A percentile compares a stretch with the other conserved stretches of the same genome.
Evolutionary conservation across 23 tunicate genomes (phyloP).

Genomic region (Clavelina lepadiformis): DNA sequence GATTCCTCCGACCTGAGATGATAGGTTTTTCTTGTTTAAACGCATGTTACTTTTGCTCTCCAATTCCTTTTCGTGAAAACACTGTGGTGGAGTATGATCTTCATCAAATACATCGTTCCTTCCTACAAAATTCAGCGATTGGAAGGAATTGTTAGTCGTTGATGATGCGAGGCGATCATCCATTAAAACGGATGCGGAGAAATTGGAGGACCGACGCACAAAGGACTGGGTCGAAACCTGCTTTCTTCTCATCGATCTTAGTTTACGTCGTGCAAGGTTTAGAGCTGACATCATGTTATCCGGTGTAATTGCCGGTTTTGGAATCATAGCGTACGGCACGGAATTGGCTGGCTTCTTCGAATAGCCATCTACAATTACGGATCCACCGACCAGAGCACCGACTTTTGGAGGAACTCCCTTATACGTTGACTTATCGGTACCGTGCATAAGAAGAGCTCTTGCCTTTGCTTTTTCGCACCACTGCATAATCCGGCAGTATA

Average conservation of each 20-base stretch:
- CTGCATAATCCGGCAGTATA: conserved; percentile 66
- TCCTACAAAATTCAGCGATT: too few species aligned
- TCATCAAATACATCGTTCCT: too few species aligned
- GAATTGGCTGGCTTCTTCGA: conserved; percentile 64
- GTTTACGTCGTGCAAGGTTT: conserved; percentile 28
- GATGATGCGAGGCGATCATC: too few species aligned
- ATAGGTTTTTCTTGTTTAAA: neutral
- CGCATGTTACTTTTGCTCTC: conserved; percentile 16
- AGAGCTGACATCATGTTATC: conserved; percentile 51
- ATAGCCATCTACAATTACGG: conserved; percentile 71
- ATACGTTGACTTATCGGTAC: conserved; percentile 67
- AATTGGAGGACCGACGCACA: conserved; percentile 1
- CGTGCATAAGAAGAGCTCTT: conserved; percentile 45
- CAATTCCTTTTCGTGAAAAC: conserved; percentile 17
- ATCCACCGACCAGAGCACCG: conserved; percentile 78
- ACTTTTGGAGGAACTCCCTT: conserved; percentile 55
- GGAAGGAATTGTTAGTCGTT: too few species aligned
- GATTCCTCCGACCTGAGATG: neutral
- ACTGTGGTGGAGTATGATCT: too few species aligned
- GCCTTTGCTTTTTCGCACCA: conserved; percentile 86
- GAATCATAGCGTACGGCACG: conserved; percentile 46
- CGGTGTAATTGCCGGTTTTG: conserved; percentile 52
- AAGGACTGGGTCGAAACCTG: neutral
- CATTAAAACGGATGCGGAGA: neutral
- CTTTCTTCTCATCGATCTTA: conserved; percentile 19